phyloP scores from a whole-genome alignment of 2,797 vertebrate genomes.

The Darevskia mixta region DNA sequence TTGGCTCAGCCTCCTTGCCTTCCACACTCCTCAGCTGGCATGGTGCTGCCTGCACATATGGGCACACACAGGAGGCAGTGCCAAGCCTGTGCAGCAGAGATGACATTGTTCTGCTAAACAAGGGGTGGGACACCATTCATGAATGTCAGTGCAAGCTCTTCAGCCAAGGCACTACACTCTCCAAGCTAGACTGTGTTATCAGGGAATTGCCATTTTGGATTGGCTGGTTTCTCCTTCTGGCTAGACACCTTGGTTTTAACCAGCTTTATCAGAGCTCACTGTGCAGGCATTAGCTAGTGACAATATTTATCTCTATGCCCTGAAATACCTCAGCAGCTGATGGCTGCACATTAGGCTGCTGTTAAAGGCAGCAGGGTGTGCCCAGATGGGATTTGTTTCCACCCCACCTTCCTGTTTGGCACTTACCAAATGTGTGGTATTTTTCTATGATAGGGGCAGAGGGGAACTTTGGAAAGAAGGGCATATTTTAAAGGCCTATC shows the following conservation, averaged over 20 bases:
- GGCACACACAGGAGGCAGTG: conserved; percentile 34
- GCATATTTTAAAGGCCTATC: no score
- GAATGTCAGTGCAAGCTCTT: neutral
- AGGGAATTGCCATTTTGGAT: neutral
- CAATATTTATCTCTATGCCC: neutral
- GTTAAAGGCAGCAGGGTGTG: neutral
- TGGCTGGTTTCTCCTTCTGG: neutral
- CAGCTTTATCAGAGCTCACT: neutral
- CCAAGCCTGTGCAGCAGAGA: conserved; percentile 29
- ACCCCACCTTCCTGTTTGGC: neutral
- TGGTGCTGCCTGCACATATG: conserved; percentile 52
- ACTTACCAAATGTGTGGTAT: no score
- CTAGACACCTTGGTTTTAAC: neutral
- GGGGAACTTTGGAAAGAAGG: no score
- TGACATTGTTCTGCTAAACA: conserved; percentile 24
- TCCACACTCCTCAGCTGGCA: conserved; percentile 13
- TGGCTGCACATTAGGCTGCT: neutral
- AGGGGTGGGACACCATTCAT: conserved; percentile 31
- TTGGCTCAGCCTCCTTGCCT: conserved; percentile 45
- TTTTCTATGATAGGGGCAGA: no score
- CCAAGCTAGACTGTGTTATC: neutral
- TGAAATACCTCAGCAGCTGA: neutral
- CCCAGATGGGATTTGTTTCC: neutral
- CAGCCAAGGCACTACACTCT: neutral
- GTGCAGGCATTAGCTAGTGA: neutral